A percentile compares a stretch with the other conserved stretches of the same genome.
Evolutionary conservation across 2,113 vertebrate species (phyloP).

Genomic region (Ceyx cyanopectus): DNA sequence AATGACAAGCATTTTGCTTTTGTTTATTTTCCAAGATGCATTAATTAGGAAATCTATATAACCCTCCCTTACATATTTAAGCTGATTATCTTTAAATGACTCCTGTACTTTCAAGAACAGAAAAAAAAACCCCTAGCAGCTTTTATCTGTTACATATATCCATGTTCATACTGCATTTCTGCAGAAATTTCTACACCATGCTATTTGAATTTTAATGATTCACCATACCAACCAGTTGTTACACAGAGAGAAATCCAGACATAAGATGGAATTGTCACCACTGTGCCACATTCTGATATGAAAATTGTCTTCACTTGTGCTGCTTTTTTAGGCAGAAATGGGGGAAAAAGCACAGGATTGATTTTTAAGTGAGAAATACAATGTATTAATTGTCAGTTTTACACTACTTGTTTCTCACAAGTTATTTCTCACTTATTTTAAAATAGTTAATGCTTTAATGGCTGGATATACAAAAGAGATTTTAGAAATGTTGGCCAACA

Average conservation of each 20-base stretch:
- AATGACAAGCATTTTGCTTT: conserved; percentile 69
- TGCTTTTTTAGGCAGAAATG: background rate
- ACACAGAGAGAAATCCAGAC: background rate
- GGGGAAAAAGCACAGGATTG: background rate
- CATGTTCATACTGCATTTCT: background rate
- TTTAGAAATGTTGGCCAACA: background rate
- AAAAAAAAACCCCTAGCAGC: background rate
- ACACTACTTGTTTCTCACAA: background rate
- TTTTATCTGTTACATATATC: background rate
- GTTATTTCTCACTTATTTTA: background rate
- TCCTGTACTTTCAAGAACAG: background rate
- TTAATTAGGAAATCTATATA: conserved; percentile 60
- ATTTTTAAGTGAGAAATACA: background rate
- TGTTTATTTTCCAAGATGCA: conserved; percentile 62
- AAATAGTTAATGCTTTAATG: background rate
- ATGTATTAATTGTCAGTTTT: background rate
- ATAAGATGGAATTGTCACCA: background rate
- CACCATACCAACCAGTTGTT: background rate
- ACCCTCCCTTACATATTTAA: background rate
- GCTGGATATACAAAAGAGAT: background rate
- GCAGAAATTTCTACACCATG: conserved; percentile 7
- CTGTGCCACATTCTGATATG: background rate
- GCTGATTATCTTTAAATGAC: conserved; percentile 16
- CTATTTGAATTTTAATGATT: conserved; percentile 25
- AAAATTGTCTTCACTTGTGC: background rate